Base-by-base conservation (phyloP, 2,113 vertebrate species). In the Acinonyx jubatus region DNA sequence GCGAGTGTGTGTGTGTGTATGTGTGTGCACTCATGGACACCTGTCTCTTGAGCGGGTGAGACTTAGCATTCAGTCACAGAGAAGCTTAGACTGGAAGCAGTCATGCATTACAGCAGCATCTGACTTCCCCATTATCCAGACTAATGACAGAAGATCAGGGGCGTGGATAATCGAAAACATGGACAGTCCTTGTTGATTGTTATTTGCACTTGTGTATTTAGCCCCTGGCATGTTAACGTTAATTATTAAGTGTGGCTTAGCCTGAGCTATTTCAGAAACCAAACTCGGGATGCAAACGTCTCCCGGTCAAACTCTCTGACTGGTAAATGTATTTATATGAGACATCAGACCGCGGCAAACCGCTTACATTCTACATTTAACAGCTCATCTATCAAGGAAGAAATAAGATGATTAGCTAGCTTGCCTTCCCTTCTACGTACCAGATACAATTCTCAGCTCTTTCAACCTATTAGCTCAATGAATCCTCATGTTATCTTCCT, bases 101-200 rank as follows among this genome's bases (percentile, higher is more conserved):
- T 41, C 33, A 3, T 18, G 11, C 3, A 2, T 36, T 6, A 29
- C 0, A 1, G 1, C 48, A 6, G 69, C 23, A 29, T 45, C 9
- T 10, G 45, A 45, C 48, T 74, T 80, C 36, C 45, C 50, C 29
- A 25, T 93, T 71, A 57, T 65, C n/a, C 80, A 66, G 65, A 57
- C 16, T 8, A 23, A 41, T 7, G 74, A 95, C 88, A 57, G 11
- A 79, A 79, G 92, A n/a, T 48, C 80, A 73, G 33, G 88, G 84
- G 66, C 0, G 0, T 81, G 84, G 83, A 50, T 33, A 27, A 33
- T 50, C 5, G 5, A 71, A 96, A 73, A 29, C 15, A 29, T 0
- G 18, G 83, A 55, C 18, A 31, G 0, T 23, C 29, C 12, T 76
- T 52, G 14, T 3, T 25, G 68, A n/a, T 31, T n/a, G 76, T 19